Conservation (phyloP, 2,888 invertebrate genomes). For the Portevinia maculata region DNA sequence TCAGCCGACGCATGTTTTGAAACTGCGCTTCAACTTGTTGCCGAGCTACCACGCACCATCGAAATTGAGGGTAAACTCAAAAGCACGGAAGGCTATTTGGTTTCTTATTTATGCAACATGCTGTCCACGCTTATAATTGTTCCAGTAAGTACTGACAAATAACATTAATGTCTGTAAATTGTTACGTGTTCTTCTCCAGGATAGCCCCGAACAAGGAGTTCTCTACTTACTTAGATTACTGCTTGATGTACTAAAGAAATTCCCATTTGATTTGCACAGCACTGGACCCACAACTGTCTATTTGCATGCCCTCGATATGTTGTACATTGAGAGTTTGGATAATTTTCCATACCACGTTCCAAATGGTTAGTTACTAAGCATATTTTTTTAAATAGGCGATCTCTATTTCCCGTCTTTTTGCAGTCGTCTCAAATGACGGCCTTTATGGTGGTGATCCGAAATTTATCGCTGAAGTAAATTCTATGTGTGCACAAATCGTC, state of each 20-base stretch:
- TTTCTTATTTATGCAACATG: constrained; percentile 89
- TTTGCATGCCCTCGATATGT: constrained; percentile 89
- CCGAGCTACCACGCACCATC: constrained; percentile 88
- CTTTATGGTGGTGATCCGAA: constrained; percentile 95
- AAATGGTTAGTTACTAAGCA: constrained; percentile 83
- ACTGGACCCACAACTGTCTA: constrained; percentile 88
- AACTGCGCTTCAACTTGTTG: constrained; percentile 91
- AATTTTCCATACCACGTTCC: constrained; percentile 93
- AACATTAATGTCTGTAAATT: neutral
- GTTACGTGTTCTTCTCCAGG: constrained; percentile 83
- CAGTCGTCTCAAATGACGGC: constrained; percentile 95
- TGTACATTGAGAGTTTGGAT: constrained; percentile 91
- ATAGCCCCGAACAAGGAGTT: constrained; percentile 94
- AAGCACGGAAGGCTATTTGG: constrained; percentile 88
- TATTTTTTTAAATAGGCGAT: neutral
- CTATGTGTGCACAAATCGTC: constrained; percentile 89
- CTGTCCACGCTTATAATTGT: constrained; percentile 92
- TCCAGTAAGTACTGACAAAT: constrained; percentile 85
- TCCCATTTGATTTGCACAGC: constrained; percentile 88
- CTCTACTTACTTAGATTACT: constrained; percentile 91
- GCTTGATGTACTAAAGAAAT: constrained; percentile 90
- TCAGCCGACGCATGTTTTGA: constrained; percentile 97
- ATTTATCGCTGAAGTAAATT: constrained; percentile 91
- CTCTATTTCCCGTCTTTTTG: constrained; percentile 31
- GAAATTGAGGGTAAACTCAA: constrained; percentile 90